phyloP scores from a whole-genome alignment of 1,140 invertebrate species.

The Ephestia elutella region DNA sequence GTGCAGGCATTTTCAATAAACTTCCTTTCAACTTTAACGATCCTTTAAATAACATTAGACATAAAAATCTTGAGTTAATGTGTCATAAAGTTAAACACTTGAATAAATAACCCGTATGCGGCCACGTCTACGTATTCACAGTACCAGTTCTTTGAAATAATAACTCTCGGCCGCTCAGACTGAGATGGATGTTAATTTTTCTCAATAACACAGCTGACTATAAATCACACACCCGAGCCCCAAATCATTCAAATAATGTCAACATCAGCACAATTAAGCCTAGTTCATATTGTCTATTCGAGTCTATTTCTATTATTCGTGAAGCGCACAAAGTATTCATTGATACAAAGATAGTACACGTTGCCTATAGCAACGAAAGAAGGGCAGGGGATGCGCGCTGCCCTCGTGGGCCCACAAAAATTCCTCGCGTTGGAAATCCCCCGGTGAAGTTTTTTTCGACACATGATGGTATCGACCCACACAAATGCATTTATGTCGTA shows the following conservation, averaged over 20 bases:
- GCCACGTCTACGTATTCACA: slow-evolving; percentile 15
- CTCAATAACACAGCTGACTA: slow-evolving; percentile 30
- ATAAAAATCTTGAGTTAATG: slow-evolving; percentile 36
- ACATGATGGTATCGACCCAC: slow-evolving; percentile 16
- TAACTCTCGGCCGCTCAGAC: slow-evolving; percentile 2
- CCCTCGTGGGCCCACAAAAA: slow-evolving; percentile 46
- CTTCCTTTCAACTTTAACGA: slow-evolving; percentile 36
- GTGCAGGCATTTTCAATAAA: slow-evolving; percentile 23
- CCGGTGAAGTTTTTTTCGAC: slow-evolving; percentile 47
- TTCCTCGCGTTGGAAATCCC: slow-evolving; percentile 55
- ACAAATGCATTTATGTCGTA: slow-evolving; percentile 11
- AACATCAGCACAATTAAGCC: slow-evolving; percentile 36
- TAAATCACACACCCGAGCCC: slow-evolving; percentile 35
- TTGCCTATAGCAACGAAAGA: slow-evolving; percentile 45
- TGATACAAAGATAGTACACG: slow-evolving; percentile 54
- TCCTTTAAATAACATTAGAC: slow-evolving; percentile 33
- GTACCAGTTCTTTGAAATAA: slow-evolving; percentile 16
- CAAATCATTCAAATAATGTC: slow-evolving; percentile 42
- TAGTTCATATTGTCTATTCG: slow-evolving; percentile 41
- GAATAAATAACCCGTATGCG: slow-evolving; percentile 31
- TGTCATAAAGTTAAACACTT: slow-evolving; percentile 39
- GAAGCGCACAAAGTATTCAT: slow-evolving; percentile 38
- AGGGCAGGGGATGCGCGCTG: slow-evolving; percentile 40
- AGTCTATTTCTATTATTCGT: slow-evolving; percentile 34
- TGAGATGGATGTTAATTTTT: slow-evolving; percentile 13